Percentiles rank a stretch among this genome's conserved stretches.
phyloP scores from a whole-genome alignment of 2,113 vertebrate genomes.

The Romanogobio albipinnatus region DNA sequence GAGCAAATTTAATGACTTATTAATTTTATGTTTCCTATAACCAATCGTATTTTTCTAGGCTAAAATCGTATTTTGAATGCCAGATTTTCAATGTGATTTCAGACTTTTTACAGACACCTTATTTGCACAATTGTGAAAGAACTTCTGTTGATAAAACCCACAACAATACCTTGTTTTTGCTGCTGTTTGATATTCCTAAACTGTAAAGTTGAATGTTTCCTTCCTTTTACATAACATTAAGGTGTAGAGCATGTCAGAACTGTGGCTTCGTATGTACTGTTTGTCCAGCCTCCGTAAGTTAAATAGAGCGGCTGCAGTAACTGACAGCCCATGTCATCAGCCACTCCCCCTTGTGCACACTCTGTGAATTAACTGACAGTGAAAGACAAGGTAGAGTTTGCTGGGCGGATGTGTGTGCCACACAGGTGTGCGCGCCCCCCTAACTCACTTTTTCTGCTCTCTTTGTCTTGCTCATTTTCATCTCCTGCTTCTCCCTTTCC shows the following conservation, averaged over 20 bases:
- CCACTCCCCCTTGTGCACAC: constrained; percentile 25
- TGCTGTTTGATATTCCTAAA: neutral
- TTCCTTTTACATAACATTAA: constrained; percentile 6
- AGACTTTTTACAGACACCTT: neutral
- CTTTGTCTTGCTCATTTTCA: constrained; percentile 39
- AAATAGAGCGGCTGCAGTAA: constrained; percentile 42
- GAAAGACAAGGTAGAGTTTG: constrained; percentile 52
- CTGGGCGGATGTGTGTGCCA: constrained; percentile 50
- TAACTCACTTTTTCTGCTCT: constrained; percentile 45
- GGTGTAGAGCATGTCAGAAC: neutral
- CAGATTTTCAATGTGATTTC: neutral
- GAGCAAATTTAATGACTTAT: too few species aligned
- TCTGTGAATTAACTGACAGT: constrained; percentile 53
- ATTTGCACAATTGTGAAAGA: neutral
- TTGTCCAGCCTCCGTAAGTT: constrained; percentile 37
- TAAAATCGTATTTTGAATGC: neutral
- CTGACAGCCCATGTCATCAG: constrained; percentile 53
- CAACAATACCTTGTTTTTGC: neutral
- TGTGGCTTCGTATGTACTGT: constrained; percentile 35
- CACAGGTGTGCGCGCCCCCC: constrained; percentile 51
- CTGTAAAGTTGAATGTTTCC: neutral
- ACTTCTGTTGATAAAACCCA: neutral
- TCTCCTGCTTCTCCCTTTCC: constrained; percentile 1
- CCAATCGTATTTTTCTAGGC: neutral
- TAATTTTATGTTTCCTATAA: neutral